A percentile compares a stretch with the other conserved stretches of the same genome.
phyloP scores from a whole-genome alignment of 2,797 vertebrate genomes.

The Tolypeutes matacus region DNA sequence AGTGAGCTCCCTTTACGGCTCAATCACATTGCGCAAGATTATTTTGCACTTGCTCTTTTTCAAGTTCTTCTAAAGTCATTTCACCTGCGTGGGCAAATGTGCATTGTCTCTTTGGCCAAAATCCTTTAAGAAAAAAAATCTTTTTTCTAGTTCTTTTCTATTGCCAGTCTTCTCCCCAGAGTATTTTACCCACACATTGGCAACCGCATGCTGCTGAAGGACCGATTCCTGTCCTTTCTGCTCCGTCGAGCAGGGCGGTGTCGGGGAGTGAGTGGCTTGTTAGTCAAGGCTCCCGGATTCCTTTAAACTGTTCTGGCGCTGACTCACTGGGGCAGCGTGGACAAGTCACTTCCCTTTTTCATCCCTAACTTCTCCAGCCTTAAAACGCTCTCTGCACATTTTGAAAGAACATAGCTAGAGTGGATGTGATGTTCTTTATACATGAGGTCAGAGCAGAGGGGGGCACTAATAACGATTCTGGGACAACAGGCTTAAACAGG shows the following conservation, averaged over 20 bases:
- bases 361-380: neutral
- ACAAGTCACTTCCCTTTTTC: constrained; percentile 52
- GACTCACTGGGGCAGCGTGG: neutral
- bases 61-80: neutral
- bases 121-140: neutral
- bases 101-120: neutral
- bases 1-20: neutral
- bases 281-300: constrained; percentile 61
- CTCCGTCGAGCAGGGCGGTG: neutral
- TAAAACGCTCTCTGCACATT: neutral
- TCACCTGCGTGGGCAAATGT: fast-evolving
- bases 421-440: neutral
- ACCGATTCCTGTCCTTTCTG: neutral
- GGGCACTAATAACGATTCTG: neutral
- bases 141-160: neutral
- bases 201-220: fast-evolving
- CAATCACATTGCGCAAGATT: fast-evolving
- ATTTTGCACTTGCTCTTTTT: no score
- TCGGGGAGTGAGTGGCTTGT: neutral
- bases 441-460: neutral
- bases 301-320: neutral
- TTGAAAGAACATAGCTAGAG: neutral
- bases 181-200: neutral
- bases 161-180: neutral
- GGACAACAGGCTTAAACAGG: neutral